Conservation (phyloP, 1,140 invertebrate genomes). For the Theocolax elegans region DNA sequence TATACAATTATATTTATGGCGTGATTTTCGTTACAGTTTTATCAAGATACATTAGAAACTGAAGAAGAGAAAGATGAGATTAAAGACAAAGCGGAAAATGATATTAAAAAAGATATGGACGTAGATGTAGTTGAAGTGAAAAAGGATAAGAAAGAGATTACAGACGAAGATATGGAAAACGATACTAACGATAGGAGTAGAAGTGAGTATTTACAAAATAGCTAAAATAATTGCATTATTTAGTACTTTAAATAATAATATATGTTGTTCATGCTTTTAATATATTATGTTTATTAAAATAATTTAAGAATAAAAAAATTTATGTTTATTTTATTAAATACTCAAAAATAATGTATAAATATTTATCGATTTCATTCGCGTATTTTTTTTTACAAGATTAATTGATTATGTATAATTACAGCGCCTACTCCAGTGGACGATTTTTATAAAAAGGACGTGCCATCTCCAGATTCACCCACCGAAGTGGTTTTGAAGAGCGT, state of each 20-base stretch:
- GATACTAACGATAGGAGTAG: constrained; percentile 50
- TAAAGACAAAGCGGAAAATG: constrained; percentile 47
- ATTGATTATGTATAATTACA: too few species aligned
- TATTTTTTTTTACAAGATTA: too few species aligned
- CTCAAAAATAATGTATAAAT: too few species aligned
- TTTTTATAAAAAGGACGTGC: constrained; percentile 47
- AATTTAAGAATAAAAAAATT: too few species aligned
- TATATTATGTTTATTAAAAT: neutral
- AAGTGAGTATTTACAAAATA: constrained; percentile 47
- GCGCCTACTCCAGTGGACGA: constrained; percentile 56
- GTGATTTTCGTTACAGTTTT: constrained; percentile 76
- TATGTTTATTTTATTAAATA: too few species aligned
- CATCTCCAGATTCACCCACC: constrained; percentile 49
- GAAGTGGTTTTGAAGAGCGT: constrained; percentile 72
- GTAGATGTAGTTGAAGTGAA: constrained; percentile 51
- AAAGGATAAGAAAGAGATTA: constrained; percentile 46
- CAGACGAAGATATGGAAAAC: constrained; percentile 42
- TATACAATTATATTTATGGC: constrained; percentile 3
- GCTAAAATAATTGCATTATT: neutral
- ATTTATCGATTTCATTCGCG: too few species aligned
- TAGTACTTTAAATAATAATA: constrained; percentile 3
- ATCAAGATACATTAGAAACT: constrained; percentile 88
- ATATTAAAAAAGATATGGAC: constrained; percentile 41
- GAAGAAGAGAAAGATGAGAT: constrained; percentile 68
- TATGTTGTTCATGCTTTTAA: constrained; percentile 21